Evolutionary conservation across 2,797 vertebrate genomes (phyloP).

Genomic region (Hydrocynus forskahlii): DNA sequence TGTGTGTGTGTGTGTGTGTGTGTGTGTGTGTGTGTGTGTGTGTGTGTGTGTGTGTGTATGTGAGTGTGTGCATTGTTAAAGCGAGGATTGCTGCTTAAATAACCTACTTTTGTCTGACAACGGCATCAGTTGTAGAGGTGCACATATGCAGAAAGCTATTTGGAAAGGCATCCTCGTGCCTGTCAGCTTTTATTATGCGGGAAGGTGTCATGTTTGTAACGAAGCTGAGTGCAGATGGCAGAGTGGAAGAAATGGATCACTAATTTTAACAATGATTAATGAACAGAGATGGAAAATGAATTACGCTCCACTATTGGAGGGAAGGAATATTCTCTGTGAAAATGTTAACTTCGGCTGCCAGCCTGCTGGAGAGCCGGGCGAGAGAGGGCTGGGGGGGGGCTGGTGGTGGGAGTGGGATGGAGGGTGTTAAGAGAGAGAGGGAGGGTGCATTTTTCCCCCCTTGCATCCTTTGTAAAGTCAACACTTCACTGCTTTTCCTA

Average conservation of each 20-base stretch:
- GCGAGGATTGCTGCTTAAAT: constrained; percentile 91
- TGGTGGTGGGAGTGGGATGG: constrained; percentile 44
- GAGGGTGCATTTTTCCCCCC: constrained; percentile 66
- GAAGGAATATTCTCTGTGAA: constrained; percentile 99
- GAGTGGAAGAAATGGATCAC: constrained; percentile 99
- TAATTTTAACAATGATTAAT: constrained; percentile 99
- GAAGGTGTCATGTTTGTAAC: constrained; percentile 99
- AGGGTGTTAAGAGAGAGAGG: constrained; percentile 51
- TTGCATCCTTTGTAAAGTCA: constrained; percentile 97
- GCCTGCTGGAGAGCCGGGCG: constrained; percentile 78
- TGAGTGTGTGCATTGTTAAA: constrained; percentile 82
- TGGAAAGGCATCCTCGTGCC: constrained; percentile 99
- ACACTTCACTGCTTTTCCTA: constrained; percentile 98
- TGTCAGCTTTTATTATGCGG: constrained; percentile 99
- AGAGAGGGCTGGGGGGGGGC: constrained; percentile 60
- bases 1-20: constrained; percentile 55
- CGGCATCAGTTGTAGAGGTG: constrained; percentile 96
- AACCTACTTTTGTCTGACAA: constrained; percentile 99
- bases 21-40: constrained; percentile 30
- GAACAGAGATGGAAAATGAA: constrained; percentile 99
- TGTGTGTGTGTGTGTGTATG: constrained; percentile 69
- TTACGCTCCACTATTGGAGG: constrained; percentile 99
- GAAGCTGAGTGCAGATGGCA: constrained; percentile 99
- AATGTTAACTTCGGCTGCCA: constrained; percentile 98
- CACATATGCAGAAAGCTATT: constrained; percentile 99